Evolutionary conservation across 2,888 invertebrate species (phyloP), one percentile per base, ranked within the genome.

Genomic region (Gerosis bhagava): DNA sequence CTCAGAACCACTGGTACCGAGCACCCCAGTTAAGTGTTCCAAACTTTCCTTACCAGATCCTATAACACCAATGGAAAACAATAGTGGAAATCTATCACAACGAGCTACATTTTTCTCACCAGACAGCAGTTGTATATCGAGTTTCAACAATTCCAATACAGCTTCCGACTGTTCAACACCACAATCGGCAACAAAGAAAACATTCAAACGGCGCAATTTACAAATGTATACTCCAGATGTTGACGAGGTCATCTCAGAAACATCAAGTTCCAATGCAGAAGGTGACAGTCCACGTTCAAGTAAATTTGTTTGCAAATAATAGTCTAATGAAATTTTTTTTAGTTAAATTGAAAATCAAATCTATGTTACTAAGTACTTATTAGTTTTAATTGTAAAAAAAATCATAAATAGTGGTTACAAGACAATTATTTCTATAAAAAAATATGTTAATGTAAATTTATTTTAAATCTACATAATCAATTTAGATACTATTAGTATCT

Each of bases 121-220:
- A 8, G 63, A 66, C 10, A 66, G 32, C 26, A 39, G 39, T 32
- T 65, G 70, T 47, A 59, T 65, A 39, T 24, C 70, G 22, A 62
- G 67, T 39, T 69, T 76, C 55, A 62, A 61, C 21, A 58, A 63
- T 40, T 67, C 57, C 53, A 59, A n/a, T n/a, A n/a, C n/a, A n/a
- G n/a, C 60, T 25, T 65, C 67, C 17, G 78, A 75, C 8, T 75
- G 70, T 57, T 49, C 50, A 16, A 82, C 84, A 15, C 84, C 86
- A 15, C 68, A 76, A 3, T 60, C 59, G 2, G 60, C 53, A 1
- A 54, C 53, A 7, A 86, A 79, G 55, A 87, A 83, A 59, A 67
- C 78, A 21, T 88, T 88, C 34, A 87, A 87, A 62, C 73, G 88
- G 48, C 72, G 87, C 13, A 88, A 88, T 49, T 61, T 86, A 46